Evolutionary conservation across 1,140 invertebrate genomes (phyloP).

Genomic region (Episyrphus balteatus): DNA sequence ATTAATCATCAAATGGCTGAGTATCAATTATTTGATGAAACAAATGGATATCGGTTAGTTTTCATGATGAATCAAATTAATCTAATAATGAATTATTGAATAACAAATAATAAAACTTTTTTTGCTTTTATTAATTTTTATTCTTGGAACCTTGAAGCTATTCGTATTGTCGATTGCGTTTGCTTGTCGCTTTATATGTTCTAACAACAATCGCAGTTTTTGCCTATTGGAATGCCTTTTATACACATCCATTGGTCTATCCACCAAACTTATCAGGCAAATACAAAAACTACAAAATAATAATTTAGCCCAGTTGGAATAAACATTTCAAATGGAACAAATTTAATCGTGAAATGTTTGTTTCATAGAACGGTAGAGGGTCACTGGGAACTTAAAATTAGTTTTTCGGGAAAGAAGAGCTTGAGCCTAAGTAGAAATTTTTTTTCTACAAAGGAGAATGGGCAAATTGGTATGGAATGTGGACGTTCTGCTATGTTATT

Average conservation of each 20-base stretch:
- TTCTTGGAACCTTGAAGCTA: neutral
- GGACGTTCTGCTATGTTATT: no score
- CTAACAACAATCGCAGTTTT: conserved; percentile 7
- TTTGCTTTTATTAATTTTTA: neutral
- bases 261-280: conserved; percentile 3
- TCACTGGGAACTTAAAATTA: no score
- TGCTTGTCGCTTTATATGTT: conserved; percentile 5
- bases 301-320: neutral
- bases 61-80: no score
- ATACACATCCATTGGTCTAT: conserved; percentile 1
- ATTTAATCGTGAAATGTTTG: no score
- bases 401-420: no score
- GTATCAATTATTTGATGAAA: conserved; percentile 5
- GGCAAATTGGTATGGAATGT: no score
- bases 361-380: no score
- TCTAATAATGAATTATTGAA: neutral
- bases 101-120: no score
- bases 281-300: neutral
- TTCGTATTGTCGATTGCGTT: conserved; percentile 5
- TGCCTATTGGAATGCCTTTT: conserved; percentile 5
- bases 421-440: no score
- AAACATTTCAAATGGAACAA: no score
- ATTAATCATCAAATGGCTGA: conserved; percentile 1
- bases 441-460: no score
- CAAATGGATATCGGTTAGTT: conserved; percentile 2